Base-by-base conservation (phyloP, 2,113 vertebrate species). In the Corythaeola cristata region DNA sequence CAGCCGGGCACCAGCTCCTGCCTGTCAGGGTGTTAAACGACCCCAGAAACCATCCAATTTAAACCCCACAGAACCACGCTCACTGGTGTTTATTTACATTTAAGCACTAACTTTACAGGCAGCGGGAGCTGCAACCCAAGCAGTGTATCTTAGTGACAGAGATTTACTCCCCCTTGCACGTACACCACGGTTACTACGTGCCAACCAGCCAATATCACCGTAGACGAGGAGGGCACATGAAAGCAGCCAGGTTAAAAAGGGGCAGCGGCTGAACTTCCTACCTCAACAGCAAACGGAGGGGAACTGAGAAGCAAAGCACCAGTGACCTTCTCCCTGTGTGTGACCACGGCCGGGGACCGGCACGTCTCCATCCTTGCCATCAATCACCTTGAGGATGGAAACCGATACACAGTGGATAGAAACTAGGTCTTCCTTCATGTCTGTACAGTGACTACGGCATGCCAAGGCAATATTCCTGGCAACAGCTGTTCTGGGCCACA, bases 61-160 rank as follows among this genome's bases (percentile, higher is more conserved):
- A 24, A 69, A 60, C 4, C 28, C 41, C 64, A 6, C 4, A 16
- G 33, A 80, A 19, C 10, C 12, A 20, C 0, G 2, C 67, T 23
- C 17, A 7, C 2, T 4, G 30, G 22, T 30, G 10, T 30, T 28
- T 50, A 27, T 3, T 28, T 12, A 16, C 17, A 17, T 60, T 64
- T 37, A 8, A 41, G 52, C 3, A 1, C 33, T 24, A 8, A 24
- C 0, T 1, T 12, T 19, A 17, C 35, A 60, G 23, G 15, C 7
- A 16, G 9, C 2, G 0, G 41, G 44, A 72, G n/a, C 24, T 37
- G 53, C 66, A 79, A 60, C 10, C 3, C 45, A 50, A 60, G 20
- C 11, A 11, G 7, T 0, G 0, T 6, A 15, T 4, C 13, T 18
- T 3, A 18, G 5, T 19, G 5, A 21, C 27, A 2, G 0, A 5